Evolutionary conservation across 2,888 invertebrate species (phyloP).

Genomic region (Heliconius cydno): DNA sequence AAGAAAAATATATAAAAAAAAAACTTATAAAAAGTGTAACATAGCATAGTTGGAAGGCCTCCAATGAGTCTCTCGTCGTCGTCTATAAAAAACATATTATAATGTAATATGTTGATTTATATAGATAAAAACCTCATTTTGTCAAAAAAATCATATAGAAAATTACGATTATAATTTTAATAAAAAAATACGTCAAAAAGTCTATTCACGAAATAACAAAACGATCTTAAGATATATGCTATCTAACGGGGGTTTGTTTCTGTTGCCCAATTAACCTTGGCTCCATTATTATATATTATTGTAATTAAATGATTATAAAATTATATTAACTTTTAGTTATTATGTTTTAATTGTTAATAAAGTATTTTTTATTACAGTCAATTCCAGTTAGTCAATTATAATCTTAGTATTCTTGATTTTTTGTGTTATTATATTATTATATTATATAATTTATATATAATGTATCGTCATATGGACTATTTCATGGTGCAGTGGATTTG

Average conservation of each 20-base stretch:
- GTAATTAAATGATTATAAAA: slow-evolving; percentile 40
- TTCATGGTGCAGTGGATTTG: background rate
- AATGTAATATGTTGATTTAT: too few relatives aligned
- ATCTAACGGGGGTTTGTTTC: slow-evolving; percentile 21
- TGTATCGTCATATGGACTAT: background rate
- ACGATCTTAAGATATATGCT: slow-evolving; percentile 8
- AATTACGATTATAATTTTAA: too few relatives aligned
- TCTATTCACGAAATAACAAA: slow-evolving; percentile 1
- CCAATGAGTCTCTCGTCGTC: too few relatives aligned
- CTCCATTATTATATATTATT: slow-evolving; percentile 31
- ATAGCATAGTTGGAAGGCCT: too few relatives aligned
- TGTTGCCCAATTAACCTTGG: slow-evolving; percentile 37
- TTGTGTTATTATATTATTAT: background rate
- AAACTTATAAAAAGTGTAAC: too few relatives aligned
- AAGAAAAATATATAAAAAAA: too few relatives aligned
- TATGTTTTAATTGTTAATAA: slow-evolving; percentile 20
- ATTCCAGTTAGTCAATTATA: slow-evolving; percentile 33
- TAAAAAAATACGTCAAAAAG: background rate
- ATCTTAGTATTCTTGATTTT: background rate
- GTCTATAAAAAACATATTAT: too few relatives aligned
- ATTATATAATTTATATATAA: background rate
- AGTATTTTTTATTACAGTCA: slow-evolving; percentile 8
- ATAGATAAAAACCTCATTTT: too few relatives aligned
- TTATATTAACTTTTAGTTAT: slow-evolving; percentile 29
- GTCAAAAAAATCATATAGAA: too few relatives aligned